phyloP scores from a whole-genome alignment of 2,113 vertebrate species.

The Thermophis baileyi region DNA sequence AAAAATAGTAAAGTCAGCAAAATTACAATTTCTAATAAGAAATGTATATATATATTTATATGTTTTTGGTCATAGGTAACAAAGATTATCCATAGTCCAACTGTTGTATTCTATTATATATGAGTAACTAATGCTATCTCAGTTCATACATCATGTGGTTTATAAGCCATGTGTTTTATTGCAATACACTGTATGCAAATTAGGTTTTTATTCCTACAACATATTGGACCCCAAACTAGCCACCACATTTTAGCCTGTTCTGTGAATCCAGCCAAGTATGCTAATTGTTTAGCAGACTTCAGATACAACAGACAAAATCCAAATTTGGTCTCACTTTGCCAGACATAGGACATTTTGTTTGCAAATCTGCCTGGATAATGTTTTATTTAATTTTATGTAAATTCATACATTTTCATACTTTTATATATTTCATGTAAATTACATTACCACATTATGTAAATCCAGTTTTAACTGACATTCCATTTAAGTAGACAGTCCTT shows the following conservation, averaged over 20 bases:
- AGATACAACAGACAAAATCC: neutral
- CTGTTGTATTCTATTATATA: neutral
- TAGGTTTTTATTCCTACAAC: too few relatives aligned
- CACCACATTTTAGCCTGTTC: neutral
- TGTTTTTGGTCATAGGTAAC: neutral
- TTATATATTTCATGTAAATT: neutral
- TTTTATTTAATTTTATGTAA: neutral
- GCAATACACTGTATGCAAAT: neutral
- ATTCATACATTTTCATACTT: neutral
- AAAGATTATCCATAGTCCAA: neutral
- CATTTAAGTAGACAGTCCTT: neutral
- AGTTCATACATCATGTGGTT: neutral
- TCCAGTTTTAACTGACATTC: neutral
- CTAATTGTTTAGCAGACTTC: neutral
- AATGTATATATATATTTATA: neutral
- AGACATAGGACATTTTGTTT: neutral
- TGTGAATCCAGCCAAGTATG: neutral
- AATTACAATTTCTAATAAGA: neutral
- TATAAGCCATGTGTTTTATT: neutral
- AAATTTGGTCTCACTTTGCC: neutral
- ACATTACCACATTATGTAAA: neutral
- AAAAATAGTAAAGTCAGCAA: neutral
- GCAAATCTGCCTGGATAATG: neutral
- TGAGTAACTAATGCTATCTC: neutral
- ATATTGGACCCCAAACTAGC: neutral